phyloP scores from a whole-genome alignment of 2,888 invertebrate genomes.

The Drosophila multiciliata region DNA sequence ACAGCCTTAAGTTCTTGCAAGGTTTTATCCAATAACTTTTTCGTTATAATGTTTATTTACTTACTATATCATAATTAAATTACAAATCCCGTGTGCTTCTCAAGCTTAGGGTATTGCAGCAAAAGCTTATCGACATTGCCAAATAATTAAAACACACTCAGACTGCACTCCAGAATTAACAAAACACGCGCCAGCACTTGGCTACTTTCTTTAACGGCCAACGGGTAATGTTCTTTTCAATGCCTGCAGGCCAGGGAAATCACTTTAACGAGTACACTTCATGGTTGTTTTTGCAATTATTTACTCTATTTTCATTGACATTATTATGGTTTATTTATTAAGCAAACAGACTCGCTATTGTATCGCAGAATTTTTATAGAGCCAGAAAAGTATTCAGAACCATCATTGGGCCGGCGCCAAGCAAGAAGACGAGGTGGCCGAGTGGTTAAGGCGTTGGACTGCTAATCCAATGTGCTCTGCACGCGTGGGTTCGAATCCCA shows the following conservation, averaged over 20 bases:
- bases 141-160: constrained; percentile 37
- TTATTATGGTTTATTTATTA: constrained; percentile 35
- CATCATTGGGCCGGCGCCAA: constrained; percentile 28
- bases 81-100: not conserved
- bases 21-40: not conserved
- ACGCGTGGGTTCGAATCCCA: constrained; percentile 95
- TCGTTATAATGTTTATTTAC: not conserved
- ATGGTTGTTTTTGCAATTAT: constrained; percentile 18
- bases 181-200: constrained; percentile 56
- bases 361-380: not conserved
- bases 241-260: constrained; percentile 14
- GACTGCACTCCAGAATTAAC: constrained; percentile 33
- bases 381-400: constrained; percentile 38
- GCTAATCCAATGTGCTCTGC: constrained; percentile 95
- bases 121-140: constrained; percentile 14
- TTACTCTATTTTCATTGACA: constrained; percentile 58
- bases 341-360: constrained; percentile 2
- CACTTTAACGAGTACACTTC: constrained; percentile 24
- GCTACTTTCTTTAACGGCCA: constrained; percentile 59
- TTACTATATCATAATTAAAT: no score
- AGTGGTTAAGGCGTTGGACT: constrained; percentile 95
- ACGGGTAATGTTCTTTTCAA: constrained; percentile 15
- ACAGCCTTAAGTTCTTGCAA: not conserved
- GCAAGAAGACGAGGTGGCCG: constrained; percentile 91
- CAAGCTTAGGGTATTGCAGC: constrained; percentile 22